A percentile compares a stretch with the other conserved stretches of the same genome.
These are phyloP conservation scores for Rhinatrema bivittatum DNA, from an alignment of 2,797 vertebrate genomes.

Conservation along the genomic window DNA sequence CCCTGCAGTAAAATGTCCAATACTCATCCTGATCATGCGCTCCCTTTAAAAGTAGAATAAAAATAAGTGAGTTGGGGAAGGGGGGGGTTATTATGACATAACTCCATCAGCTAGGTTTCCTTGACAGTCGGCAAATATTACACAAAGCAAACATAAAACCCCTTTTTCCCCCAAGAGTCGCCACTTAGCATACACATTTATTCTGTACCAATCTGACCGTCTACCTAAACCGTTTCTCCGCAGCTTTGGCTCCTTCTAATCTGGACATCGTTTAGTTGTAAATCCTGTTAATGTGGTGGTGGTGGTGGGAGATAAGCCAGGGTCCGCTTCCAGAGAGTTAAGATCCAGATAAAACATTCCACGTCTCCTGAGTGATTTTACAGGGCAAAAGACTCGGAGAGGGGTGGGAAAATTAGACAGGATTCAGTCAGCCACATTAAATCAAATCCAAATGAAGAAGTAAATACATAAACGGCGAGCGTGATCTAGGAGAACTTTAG, in stretches of 20 bases:
- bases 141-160: too few relatives aligned
- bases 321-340: background rate
- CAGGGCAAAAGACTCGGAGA: background rate
- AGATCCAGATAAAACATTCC: conserved; percentile 19
- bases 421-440: background rate
- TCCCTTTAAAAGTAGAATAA: too few relatives aligned
- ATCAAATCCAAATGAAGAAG: background rate
- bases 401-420: background rate
- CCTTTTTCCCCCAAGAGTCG: too few relatives aligned
- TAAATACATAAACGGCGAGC: too few relatives aligned
- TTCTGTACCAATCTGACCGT: background rate
- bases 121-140: too few relatives aligned
- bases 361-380: conserved; percentile 9
- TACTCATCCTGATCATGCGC: too few relatives aligned
- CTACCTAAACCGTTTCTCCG: background rate
- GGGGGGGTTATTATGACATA: too few relatives aligned
- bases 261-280: conserved; percentile 9
- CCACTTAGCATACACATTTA: too few relatives aligned
- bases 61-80: too few relatives aligned
- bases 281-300: conserved; percentile 9
- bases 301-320: background rate
- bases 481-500: too few relatives aligned
- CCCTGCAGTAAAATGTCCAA: too few relatives aligned
- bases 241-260: conserved; percentile 8
- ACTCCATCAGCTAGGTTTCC: too few relatives aligned